phyloP scores from a whole-genome alignment of 2,888 invertebrate species.

The Dione juno region DNA sequence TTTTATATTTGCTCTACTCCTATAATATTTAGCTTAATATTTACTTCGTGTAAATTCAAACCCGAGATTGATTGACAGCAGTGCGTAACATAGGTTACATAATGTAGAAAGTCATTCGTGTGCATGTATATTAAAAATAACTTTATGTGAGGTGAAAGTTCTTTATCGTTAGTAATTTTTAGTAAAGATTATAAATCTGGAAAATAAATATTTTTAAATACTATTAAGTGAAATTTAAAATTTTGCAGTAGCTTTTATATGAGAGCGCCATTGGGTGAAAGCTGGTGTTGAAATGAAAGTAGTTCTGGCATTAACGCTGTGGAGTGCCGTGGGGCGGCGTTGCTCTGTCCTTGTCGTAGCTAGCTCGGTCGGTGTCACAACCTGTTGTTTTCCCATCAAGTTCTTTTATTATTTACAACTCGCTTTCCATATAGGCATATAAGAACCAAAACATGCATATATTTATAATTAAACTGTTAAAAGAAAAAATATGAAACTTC shows the following conservation, averaged over 20 bases:
- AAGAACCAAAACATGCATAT: not conserved
- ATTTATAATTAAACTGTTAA: not conserved
- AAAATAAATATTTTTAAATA: slow-evolving; percentile 16
- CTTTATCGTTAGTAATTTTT: slow-evolving; percentile 18
- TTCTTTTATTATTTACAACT: slow-evolving; percentile 50
- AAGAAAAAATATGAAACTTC: not conserved
- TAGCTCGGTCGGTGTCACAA: slow-evolving; percentile 55
- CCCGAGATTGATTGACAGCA: not conserved
- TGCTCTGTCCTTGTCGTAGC: slow-evolving; percentile 44
- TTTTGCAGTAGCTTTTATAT: slow-evolving; percentile 74
- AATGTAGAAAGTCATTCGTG: slow-evolving; percentile 17
- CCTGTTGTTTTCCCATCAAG: slow-evolving; percentile 73
- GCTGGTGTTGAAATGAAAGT: slow-evolving; percentile 81
- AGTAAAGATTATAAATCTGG: slow-evolving; percentile 5
- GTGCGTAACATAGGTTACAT: slow-evolving; percentile 1
- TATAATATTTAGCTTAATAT: not conserved
- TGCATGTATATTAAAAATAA: slow-evolving; percentile 4
- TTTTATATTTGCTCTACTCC: not conserved
- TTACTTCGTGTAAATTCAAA: not conserved
- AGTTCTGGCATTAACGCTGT: slow-evolving; percentile 74
- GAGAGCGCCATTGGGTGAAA: slow-evolving; percentile 76
- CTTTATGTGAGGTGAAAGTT: slow-evolving; percentile 18
- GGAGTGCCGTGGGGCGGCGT: slow-evolving; percentile 52
- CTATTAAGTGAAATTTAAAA: slow-evolving; percentile 53
- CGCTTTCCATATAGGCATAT: not conserved